Evolutionary conservation across 2,113 vertebrate genomes (phyloP).

Genomic region (Eubucco bourcierii): DNA sequence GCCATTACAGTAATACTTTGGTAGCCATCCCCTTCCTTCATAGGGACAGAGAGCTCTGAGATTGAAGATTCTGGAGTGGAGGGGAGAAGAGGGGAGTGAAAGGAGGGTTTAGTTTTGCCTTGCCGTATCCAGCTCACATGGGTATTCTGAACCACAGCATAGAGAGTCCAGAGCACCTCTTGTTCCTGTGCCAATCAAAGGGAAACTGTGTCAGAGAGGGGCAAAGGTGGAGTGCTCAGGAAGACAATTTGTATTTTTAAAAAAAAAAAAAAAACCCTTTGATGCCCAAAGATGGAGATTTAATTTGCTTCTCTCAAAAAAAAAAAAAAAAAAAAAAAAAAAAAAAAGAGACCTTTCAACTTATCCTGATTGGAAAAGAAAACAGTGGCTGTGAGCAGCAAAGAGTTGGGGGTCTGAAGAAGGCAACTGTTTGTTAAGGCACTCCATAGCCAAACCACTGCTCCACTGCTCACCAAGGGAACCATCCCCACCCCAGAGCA

Average conservation of each 20-base stretch:
- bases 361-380: slow-evolving; percentile 70
- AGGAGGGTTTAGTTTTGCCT: slow-evolving; percentile 30
- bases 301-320: slow-evolving; percentile 70
- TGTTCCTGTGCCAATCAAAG: slow-evolving; percentile 39
- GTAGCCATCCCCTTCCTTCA: slow-evolving; percentile 79
- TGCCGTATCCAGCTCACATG: slow-evolving; percentile 24
- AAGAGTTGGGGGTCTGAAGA: slow-evolving; percentile 71
- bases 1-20: slow-evolving; percentile 60
- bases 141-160: slow-evolving; percentile 18
- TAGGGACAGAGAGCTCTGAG: slow-evolving; percentile 58
- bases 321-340: slow-evolving; percentile 34
- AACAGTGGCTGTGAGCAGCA: slow-evolving; percentile 66
- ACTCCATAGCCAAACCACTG: slow-evolving; percentile 65
- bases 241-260: slow-evolving; percentile 60
- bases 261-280: slow-evolving; percentile 55
- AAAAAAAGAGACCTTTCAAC: slow-evolving; percentile 23
- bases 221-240: slow-evolving; percentile 35
- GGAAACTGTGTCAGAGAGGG: slow-evolving; percentile 45
- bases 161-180: slow-evolving; percentile 38
- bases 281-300: slow-evolving; percentile 69
- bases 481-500: slow-evolving; percentile 25
- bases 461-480: slow-evolving; percentile 29
- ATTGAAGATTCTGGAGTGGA: slow-evolving; percentile 21
- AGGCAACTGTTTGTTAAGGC: slow-evolving; percentile 81
- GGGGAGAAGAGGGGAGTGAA: not conserved